Base-by-base conservation (phyloP, 2,797 vertebrate species). In the Thamnophis elegans region DNA sequence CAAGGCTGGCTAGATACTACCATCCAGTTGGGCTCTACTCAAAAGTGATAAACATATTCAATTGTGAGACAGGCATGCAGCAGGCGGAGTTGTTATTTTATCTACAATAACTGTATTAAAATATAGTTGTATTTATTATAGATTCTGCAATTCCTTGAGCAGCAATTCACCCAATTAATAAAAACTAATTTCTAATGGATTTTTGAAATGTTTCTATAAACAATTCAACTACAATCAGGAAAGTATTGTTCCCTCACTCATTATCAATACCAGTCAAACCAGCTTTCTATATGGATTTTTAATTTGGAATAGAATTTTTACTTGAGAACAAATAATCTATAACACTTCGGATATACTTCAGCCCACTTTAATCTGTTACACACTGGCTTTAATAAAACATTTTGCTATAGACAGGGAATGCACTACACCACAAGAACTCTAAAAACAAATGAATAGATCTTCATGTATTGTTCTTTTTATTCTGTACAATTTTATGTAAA, bases 251-350 rank as follows among this genome's bases (percentile, higher is more conserved):
- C 14, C 56, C 36, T 26, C 8, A 53, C 25, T 18, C 73, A 90
- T 87, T 36, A 88, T 11, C 42, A 93, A 68, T 18, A 78, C 54
- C 90, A 87, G 42, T 87, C 59, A 87, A 90, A 42, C 28, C 54
- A 90, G 89, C 59, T 73, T 87, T 58, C 85, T 58, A 87, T 54
- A 86, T 87, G 18, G 87, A 90, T 92, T 65, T 92, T 73, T 92
- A 28, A 90, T 13, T 87, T 28, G 56, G 54, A 65, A 90, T 36
- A 87, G 4, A 90, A 90, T 32, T 53, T 60, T 92, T 87, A 73
- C n/a, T 58, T 90, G 26, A 78, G 42, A 68, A 90, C 36, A 51
- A 42, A 78, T 87, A 28, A 51, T 16, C 25, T 13, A 55, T 85
- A 25, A 87, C n/a, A 14, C 28, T 42, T 36, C 87, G 82, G 12